A percentile compares a stretch with the other conserved stretches of the same genome.
Conservation (phyloP, 2,888 invertebrate species). For the Cloeon dipterum region DNA sequence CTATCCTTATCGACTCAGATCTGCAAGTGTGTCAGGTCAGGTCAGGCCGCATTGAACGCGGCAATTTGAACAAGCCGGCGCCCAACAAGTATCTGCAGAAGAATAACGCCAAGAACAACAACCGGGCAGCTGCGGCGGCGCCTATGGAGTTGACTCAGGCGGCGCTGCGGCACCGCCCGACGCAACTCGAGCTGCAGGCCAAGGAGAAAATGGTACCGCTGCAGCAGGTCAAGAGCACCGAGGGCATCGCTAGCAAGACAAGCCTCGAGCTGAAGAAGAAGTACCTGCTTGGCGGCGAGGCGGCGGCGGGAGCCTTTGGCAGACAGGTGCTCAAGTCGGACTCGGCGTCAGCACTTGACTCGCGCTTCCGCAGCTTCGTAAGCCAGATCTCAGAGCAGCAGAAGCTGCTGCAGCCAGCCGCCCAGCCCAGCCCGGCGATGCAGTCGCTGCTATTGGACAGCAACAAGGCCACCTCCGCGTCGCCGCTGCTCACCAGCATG, state of each 20-base stretch:
- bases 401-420: constrained; percentile 57
- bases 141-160: constrained; percentile 1
- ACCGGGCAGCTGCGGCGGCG: constrained; percentile 8
- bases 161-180: not conserved
- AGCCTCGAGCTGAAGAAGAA: constrained; percentile 68
- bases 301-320: constrained; percentile 32
- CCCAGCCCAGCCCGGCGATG: constrained; percentile 41
- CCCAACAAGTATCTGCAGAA: no score
- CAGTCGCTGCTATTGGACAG: constrained; percentile 29
- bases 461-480: not conserved
- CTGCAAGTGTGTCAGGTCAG: not conserved
- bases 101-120: constrained; percentile 9
- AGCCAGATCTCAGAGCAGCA: constrained; percentile 75
- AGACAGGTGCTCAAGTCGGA: constrained; percentile 52
- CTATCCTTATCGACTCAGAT: not conserved
- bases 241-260: constrained; percentile 68
- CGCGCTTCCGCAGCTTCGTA: constrained; percentile 60
- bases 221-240: constrained; percentile 64
- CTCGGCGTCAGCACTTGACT: constrained; percentile 62
- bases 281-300: constrained; percentile 49
- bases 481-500: not conserved
- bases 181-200: not conserved
- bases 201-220: constrained; percentile 25
- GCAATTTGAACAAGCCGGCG: not conserved
- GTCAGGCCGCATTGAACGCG: not conserved